Conservation (phyloP, 2,113 vertebrate genomes). For the Antigone vipio region DNA sequence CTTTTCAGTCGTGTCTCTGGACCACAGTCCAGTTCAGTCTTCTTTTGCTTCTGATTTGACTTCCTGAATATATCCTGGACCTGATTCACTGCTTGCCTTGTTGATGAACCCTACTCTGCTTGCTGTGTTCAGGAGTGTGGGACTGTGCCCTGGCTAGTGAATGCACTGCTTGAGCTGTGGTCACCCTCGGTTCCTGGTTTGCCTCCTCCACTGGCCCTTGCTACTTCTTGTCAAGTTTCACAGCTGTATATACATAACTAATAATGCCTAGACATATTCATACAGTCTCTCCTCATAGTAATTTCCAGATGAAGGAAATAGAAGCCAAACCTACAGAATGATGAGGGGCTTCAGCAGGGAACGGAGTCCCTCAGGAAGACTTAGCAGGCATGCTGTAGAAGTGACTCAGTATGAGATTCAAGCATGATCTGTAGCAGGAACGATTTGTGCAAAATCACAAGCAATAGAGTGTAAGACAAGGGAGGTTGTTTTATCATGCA, state of each 20-base stretch:
- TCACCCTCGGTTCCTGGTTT: background rate
- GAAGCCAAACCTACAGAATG: background rate
- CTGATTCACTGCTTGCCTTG: background rate
- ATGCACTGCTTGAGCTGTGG: background rate
- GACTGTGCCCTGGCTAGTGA: background rate
- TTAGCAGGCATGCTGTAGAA: background rate
- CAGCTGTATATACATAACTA: background rate
- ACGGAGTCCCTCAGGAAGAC: background rate
- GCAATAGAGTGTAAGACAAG: background rate
- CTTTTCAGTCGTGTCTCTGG: background rate
- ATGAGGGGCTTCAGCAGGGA: background rate
- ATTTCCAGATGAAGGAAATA: background rate
- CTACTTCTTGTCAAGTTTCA: background rate
- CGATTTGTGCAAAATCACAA: background rate
- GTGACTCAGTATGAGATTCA: background rate
- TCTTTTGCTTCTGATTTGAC: background rate
- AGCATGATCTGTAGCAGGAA: background rate
- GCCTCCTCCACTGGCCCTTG: background rate
- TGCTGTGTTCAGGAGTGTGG: background rate
- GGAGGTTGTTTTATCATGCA: background rate
- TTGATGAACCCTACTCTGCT: background rate
- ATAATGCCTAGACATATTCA: background rate
- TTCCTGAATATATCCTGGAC: background rate
- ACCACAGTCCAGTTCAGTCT: background rate
- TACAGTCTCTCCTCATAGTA: background rate